These are phyloP conservation scores for Catagonus wagneri DNA, from an alignment of 2,113 vertebrate species.

Conservation along the genomic window DNA sequence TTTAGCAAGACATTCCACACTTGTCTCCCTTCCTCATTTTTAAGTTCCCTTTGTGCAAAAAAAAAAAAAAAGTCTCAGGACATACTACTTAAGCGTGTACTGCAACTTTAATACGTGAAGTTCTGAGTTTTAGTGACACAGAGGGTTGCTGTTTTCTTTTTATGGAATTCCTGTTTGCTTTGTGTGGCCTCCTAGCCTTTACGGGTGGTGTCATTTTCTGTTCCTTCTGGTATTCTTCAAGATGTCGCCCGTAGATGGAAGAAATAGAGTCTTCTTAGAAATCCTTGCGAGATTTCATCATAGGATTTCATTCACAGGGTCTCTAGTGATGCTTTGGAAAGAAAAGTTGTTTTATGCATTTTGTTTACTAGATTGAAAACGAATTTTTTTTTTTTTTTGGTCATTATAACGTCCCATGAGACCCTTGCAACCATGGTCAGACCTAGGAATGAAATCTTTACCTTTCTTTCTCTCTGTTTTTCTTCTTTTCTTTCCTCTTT, in stretches of 20 bases:
- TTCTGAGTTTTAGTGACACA: not conserved
- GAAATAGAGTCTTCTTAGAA: conserved; percentile 42
- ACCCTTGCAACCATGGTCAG: conserved; percentile 75
- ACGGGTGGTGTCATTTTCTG: not conserved
- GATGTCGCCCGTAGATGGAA: not conserved
- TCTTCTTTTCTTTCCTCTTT: too few species aligned
- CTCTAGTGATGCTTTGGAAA: conserved; percentile 63
- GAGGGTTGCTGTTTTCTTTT: not conserved
- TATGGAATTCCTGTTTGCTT: conserved; percentile 24
- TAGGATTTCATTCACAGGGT: conserved; percentile 59
- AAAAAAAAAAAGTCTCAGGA: not conserved
- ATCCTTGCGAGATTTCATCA: conserved; percentile 45
- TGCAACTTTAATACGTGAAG: not conserved
- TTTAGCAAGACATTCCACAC: conserved; percentile 5
- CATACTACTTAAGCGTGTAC: not conserved
- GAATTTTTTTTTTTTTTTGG: conserved; percentile 76
- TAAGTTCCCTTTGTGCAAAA: conserved; percentile 39
- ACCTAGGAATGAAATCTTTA: conserved; percentile 71
- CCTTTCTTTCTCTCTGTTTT: too few species aligned
- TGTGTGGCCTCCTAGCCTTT: not conserved
- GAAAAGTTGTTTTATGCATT: conserved; percentile 77
- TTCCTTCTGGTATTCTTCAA: not conserved
- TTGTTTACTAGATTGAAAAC: conserved; percentile 76
- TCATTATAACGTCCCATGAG: conserved; percentile 64
- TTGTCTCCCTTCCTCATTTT: conserved; percentile 1